Percentiles rank a stretch among this genome's conserved stretches.
phyloP scores from a whole-genome alignment of 2,113 vertebrate species.

The Rhea americana region DNA sequence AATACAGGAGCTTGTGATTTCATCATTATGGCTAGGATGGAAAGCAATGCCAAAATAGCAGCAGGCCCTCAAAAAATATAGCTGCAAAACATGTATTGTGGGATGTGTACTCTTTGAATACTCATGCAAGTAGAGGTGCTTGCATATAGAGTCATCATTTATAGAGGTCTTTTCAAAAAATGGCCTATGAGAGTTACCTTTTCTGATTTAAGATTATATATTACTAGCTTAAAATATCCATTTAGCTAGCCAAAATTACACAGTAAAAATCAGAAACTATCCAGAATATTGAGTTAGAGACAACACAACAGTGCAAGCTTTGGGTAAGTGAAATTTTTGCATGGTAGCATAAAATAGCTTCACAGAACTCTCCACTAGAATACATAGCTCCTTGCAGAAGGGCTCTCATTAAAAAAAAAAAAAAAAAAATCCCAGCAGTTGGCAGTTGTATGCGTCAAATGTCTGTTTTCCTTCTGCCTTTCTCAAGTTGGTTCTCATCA shows the following conservation, averaged over 20 bases:
- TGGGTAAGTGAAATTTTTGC: not conserved
- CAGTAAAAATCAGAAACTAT: not conserved
- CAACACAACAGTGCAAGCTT: not conserved
- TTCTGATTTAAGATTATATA: not conserved
- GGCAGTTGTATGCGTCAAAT: not conserved
- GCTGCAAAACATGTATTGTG: not conserved
- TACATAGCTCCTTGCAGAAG: not conserved
- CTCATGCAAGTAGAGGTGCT: not conserved
- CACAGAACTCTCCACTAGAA: not conserved
- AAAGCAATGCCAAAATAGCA: not conserved
- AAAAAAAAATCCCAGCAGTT: not conserved
- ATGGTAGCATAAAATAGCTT: not conserved
- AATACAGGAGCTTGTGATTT: not conserved
- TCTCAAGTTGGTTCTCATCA: not conserved
- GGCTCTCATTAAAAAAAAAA: not conserved
- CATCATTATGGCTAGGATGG: not conserved
- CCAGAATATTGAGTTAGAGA: not conserved
- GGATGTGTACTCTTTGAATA: not conserved
- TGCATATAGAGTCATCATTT: not conserved
- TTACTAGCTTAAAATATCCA: not conserved
- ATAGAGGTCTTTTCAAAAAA: not conserved
- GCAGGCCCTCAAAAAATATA: not conserved
- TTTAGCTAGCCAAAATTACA: not conserved
- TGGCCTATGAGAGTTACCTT: not conserved
- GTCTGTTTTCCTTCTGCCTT: not conserved